A percentile compares a stretch with the other conserved stretches of the same genome.
Evolutionary conservation across 2,888 invertebrate species (phyloP).

Genomic region (Dyspetes luteomarginatus): DNA sequence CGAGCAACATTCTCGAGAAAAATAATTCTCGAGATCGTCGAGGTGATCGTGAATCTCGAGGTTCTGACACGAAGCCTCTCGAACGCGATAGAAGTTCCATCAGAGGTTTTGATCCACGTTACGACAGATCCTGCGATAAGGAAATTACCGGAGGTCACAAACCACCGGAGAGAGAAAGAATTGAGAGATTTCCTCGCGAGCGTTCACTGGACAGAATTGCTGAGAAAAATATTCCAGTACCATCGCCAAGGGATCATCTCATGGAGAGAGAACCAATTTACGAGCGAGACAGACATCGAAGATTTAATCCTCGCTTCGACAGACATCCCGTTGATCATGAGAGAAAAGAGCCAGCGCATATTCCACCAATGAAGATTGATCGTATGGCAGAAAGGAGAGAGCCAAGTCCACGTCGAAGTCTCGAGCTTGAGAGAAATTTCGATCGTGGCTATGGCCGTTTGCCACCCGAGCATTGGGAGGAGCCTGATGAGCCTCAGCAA

Average conservation of each 20-base stretch:
- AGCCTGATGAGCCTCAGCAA: constrained; percentile 75
- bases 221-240: constrained; percentile 80
- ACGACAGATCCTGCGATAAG: constrained; percentile 76
- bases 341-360: constrained; percentile 73
- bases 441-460: constrained; percentile 76
- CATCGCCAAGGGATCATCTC: constrained; percentile 74
- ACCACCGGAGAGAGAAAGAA: constrained; percentile 84
- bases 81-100: constrained; percentile 71
- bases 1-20: constrained; percentile 69
- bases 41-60: constrained; percentile 72
- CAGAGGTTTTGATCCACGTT: constrained; percentile 76
- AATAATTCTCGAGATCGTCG: constrained; percentile 74
- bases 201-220: constrained; percentile 85
- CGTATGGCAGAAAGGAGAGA: constrained; percentile 77
- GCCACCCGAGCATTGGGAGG: constrained; percentile 80
- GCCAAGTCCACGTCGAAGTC: constrained; percentile 75
- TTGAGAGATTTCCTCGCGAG: constrained; percentile 84
- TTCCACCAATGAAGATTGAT: constrained; percentile 76
- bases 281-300: constrained; percentile 68
- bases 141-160: constrained; percentile 73
- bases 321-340: constrained; percentile 75
- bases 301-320: constrained; percentile 69
- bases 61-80: constrained; percentile 64
- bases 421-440: constrained; percentile 79
- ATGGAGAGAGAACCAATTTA: constrained; percentile 74